These are phyloP conservation scores for Morelia viridis DNA, from an alignment of 2,797 vertebrate genomes.

Conservation along the genomic window DNA sequence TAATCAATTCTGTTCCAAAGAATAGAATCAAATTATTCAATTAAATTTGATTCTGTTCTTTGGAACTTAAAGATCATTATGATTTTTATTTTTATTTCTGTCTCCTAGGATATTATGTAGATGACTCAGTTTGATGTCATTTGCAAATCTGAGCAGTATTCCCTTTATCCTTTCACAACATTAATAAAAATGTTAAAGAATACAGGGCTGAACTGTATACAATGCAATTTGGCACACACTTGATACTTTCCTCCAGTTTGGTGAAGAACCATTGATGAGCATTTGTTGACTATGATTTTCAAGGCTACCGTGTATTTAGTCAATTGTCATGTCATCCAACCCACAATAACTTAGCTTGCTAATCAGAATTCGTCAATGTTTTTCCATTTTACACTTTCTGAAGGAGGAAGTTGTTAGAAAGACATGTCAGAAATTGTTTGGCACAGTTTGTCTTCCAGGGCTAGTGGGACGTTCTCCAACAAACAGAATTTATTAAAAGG, in stretches of 20 bases:
- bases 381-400: not conserved
- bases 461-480: not conserved
- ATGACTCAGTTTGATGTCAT: not conserved
- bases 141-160: not conserved
- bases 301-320: not conserved
- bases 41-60: not conserved
- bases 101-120: not conserved
- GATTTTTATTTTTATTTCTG: not conserved
- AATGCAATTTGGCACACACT: not conserved
- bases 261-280: not conserved
- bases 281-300: not conserved
- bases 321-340: not conserved
- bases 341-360: not conserved
- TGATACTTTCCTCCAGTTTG: not conserved
- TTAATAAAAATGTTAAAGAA: not conserved
- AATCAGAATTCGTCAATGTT: not conserved
- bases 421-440: not conserved
- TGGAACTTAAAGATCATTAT: not conserved
- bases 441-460: not conserved
- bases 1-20: no score
- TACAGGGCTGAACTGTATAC: not conserved
- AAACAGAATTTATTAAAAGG: not conserved
- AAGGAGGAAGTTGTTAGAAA: not conserved
- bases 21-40: not conserved
- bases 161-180: not conserved